Percentiles rank a stretch among this genome's conserved stretches.
phyloP scores from a whole-genome alignment of 2,797 vertebrate species.

The Toxotes lorentzi region DNA sequence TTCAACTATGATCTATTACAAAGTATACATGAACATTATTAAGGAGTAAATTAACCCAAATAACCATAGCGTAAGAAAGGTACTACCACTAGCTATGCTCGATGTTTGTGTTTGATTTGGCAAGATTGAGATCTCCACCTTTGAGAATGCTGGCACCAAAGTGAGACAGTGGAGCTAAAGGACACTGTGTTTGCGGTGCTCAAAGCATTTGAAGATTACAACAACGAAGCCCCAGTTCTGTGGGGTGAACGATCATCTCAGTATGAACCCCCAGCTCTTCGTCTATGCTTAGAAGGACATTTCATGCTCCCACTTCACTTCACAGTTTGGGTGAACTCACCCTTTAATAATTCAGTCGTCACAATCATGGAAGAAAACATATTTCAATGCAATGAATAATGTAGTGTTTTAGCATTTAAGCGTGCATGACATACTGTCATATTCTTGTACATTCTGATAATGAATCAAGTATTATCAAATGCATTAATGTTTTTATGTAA shows the following conservation, averaged over 20 bases:
- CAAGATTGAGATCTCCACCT: background rate
- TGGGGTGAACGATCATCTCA: background rate
- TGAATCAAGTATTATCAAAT: conserved; percentile 7
- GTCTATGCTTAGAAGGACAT: background rate
- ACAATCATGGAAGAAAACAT: conserved; percentile 19
- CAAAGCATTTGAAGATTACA: background rate
- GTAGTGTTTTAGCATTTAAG: conserved; percentile 21
- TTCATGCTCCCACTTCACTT: background rate
- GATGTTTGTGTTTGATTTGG: background rate
- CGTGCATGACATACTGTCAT: background rate
- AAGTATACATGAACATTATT: background rate
- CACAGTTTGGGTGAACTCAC: conserved; percentile 12
- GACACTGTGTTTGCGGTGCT: too few relatives aligned
- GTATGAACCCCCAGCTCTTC: background rate
- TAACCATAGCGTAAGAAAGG: background rate
- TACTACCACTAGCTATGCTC: background rate
- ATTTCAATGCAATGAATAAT: conserved; percentile 20
- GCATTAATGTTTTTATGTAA: conserved; percentile 2
- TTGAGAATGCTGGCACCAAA: background rate
- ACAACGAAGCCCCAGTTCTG: background rate
- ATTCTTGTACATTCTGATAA: conserved; percentile 12
- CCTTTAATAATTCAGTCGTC: conserved; percentile 29
- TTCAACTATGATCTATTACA: background rate
- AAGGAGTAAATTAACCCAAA: background rate
- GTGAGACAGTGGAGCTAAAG: background rate